phyloP scores from a whole-genome alignment of 2,888 invertebrate genomes.

The Caenorhabditis zanzibari region DNA sequence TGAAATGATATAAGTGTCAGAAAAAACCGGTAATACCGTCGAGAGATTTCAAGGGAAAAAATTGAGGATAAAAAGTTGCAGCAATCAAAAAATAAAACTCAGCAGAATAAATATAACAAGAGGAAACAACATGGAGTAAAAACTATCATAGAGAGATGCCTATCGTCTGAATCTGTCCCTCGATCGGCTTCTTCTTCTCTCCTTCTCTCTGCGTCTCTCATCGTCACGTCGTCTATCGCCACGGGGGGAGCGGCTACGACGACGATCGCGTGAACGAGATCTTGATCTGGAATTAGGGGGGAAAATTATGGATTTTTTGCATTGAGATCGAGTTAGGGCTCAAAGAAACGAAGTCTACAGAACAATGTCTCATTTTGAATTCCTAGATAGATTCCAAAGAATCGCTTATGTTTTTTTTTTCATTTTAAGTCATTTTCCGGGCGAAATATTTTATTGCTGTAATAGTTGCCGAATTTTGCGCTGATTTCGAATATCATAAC shows the following conservation, averaged over 20 bases:
- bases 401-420: no score
- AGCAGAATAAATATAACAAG: constrained; percentile 15
- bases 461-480: no score
- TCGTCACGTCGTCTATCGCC: constrained; percentile 64
- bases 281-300: constrained; percentile 39
- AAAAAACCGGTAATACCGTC: constrained; percentile 4
- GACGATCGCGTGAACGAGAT: constrained; percentile 61
- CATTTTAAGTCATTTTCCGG: no score
- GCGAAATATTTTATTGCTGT: no score
- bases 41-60: constrained; percentile 11
- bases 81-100: background rate
- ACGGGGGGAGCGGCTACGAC: constrained; percentile 64
- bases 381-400: no score
- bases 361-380: no score
- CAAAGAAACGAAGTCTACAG: no score
- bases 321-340: no score
- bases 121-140: constrained; percentile 2
- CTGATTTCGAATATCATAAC: no score
- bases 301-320: constrained; percentile 6
- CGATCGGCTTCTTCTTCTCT: constrained; percentile 62
- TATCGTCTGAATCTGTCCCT: constrained; percentile 60
- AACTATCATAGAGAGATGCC: background rate
- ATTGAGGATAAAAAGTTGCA: background rate
- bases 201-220: constrained; percentile 60
- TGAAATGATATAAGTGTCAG: background rate